Conservation (phyloP, 2,113 vertebrate species). For the Sclerurus mexicanus region DNA sequence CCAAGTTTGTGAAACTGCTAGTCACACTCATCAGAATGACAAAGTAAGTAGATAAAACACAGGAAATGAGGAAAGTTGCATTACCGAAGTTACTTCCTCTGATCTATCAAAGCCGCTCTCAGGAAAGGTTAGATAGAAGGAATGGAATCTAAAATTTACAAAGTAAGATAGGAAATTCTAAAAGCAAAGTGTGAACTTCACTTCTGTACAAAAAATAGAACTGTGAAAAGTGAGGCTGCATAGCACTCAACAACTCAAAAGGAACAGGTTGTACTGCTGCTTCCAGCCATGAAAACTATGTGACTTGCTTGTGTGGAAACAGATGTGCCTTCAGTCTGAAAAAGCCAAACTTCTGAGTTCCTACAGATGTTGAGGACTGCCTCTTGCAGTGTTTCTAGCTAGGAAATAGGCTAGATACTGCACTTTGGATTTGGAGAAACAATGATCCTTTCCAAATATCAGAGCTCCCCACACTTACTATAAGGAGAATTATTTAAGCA, state of each 20-base stretch:
- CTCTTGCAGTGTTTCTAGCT: neutral
- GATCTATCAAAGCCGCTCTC: neutral
- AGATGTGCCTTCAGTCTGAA: neutral
- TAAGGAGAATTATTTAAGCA: neutral
- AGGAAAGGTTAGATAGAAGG: neutral
- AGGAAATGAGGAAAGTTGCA: neutral
- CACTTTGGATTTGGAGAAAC: neutral
- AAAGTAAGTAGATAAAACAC: neutral
- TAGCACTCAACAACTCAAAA: neutral
- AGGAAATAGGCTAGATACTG: neutral
- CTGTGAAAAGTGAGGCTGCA: neutral
- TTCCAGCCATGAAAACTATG: neutral
- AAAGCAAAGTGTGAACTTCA: neutral
- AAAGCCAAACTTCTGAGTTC: neutral
- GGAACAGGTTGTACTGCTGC: neutral
- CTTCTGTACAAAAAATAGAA: neutral
- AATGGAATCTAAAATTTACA: neutral
- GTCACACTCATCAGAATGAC: neutral
- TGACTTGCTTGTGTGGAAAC: neutral
- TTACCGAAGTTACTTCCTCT: slow-evolving; percentile 10
- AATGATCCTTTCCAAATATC: neutral
- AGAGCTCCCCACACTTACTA: neutral
- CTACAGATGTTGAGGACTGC: neutral
- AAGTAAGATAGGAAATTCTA: neutral
- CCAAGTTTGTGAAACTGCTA: neutral